Evolutionary conservation across 2,797 vertebrate genomes (phyloP).

Genomic region (Dendrocincla fuliginosa): DNA sequence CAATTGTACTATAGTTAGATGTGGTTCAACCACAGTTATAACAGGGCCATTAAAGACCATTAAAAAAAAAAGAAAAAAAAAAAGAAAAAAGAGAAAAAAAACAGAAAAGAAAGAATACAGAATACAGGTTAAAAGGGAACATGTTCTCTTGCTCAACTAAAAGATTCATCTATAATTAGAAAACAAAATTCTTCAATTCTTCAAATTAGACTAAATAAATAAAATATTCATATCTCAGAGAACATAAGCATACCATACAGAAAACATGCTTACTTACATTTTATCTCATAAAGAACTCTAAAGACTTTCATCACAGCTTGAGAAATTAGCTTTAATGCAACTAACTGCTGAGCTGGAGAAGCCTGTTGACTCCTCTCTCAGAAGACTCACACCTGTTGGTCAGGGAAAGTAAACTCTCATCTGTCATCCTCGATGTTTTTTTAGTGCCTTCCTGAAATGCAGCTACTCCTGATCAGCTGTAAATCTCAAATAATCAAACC

Average conservation of each 20-base stretch:
- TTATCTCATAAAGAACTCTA: background rate
- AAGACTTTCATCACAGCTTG: background rate
- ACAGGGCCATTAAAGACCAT: constrained; percentile 59
- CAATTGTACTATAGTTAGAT: constrained; percentile 52
- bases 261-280: background rate
- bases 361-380: background rate
- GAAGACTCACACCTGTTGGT: background rate
- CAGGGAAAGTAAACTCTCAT: background rate
- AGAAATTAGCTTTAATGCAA: background rate
- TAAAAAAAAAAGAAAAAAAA: background rate
- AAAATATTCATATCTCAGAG: constrained; percentile 49
- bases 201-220: constrained; percentile 29
- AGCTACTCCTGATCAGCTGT: background rate
- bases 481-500: background rate
- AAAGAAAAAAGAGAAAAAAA: background rate
- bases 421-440: background rate
- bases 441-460: background rate
- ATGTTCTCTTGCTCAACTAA: constrained; percentile 37
- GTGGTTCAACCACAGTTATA: constrained; percentile 48
- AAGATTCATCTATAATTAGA: constrained; percentile 50
- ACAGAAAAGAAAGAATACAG: background rate
- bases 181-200: constrained; percentile 24
- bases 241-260: background rate
- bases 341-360: background rate
- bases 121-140: constrained; percentile 63